Conservation (phyloP, 2,797 vertebrate genomes). For the Peromyscus melanophrys region DNA sequence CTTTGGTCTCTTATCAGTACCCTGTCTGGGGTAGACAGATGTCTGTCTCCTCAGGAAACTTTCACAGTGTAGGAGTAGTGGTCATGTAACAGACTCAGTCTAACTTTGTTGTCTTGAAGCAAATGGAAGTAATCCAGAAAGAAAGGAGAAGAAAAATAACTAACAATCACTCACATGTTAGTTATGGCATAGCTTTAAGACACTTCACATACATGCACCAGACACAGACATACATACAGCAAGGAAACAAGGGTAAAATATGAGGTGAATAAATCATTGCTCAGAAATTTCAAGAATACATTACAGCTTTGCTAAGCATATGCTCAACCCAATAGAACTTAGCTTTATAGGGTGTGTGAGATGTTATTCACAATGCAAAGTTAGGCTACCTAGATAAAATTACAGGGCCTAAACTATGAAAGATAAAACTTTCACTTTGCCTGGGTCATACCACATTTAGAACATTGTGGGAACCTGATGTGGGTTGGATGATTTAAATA, state of each 20-base stretch:
- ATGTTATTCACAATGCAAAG: background rate
- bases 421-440: background rate
- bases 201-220: background rate
- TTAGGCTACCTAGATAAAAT: slow-evolving; percentile 9
- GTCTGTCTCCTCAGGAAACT: background rate
- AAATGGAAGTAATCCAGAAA: slow-evolving; percentile 42
- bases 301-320: slow-evolving; percentile 2
- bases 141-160: background rate
- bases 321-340: background rate
- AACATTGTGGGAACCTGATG: background rate
- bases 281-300: background rate
- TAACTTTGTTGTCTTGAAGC: background rate
- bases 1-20: background rate
- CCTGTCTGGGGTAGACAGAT: background rate
- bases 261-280: slow-evolving; percentile 17
- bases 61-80: background rate
- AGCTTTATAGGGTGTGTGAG: background rate
- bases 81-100: background rate
- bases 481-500: background rate
- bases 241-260: slow-evolving; percentile 23
- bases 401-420: background rate
- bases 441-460: background rate
- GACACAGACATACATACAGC: background rate
- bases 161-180: background rate
- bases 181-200: background rate